Conservation (phyloP, 2,113 vertebrate species). For the Sitta europaea region DNA sequence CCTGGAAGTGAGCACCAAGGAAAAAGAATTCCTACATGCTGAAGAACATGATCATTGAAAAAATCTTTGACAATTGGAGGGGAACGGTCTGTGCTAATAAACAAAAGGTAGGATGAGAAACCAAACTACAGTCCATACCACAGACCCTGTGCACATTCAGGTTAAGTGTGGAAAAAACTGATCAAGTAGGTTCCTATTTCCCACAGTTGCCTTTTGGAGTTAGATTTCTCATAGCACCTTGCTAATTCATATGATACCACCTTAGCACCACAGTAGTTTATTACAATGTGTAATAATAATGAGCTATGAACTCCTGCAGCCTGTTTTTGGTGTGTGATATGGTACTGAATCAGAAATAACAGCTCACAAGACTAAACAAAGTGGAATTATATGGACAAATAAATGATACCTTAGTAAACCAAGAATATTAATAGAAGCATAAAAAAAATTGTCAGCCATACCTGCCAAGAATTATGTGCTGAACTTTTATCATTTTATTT, state of each 20-base stretch:
- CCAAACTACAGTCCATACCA: background rate
- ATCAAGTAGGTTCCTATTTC: background rate
- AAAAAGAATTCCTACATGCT: background rate
- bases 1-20: background rate
- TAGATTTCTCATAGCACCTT: background rate
- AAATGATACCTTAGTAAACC: background rate
- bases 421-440: background rate
- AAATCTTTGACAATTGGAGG: background rate
- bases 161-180: background rate
- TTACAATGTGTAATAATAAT: background rate
- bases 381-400: background rate
- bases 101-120: background rate
- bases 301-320: background rate
- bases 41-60: background rate
- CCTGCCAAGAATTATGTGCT: constrained; percentile 18
- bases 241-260: background rate
- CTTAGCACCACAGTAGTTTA: background rate
- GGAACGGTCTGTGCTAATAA: background rate
- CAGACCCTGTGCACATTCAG: background rate
- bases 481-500: constrained; percentile 42
- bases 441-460: background rate
- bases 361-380: background rate
- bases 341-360: background rate
- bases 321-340: background rate
- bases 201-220: background rate